Evolutionary conservation across 2,113 vertebrate species (phyloP), one percentile per base, ranked within the genome.

Genomic region (Nothocercus julius): DNA sequence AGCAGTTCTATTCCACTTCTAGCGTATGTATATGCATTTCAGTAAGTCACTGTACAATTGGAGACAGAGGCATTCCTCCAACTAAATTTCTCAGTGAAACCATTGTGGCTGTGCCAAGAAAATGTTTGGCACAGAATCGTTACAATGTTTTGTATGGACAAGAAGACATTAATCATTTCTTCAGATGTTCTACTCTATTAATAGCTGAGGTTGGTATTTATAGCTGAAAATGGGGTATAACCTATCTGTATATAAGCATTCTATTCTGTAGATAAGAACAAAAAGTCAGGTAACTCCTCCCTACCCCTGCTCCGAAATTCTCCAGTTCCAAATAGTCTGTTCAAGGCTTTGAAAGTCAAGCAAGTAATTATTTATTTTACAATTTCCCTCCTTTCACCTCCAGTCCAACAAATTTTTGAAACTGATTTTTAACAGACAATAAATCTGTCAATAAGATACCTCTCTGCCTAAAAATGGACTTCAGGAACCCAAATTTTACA

Each of bases 1-100:
- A 45, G 51, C 47, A 54, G 18, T 64, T 61, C 38, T 62, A 12
- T 79, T 76, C 27, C 20, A 20, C 22, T 79, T 36, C 34, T 38
- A 51, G 5, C 6, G 69, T 68, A 62, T 28, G 34, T 75, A 25
- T 42, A 58, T 18, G 13, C 16, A 32, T 79, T 90, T 91, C 62
- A 1, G 1, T n/a, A 79, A 58, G 5, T 32, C 30, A 75, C 56
- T 63, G 6, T 82, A 53, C 12, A 79, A 19, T 54, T 0, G 1
- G 53, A 90, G 85, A 73, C 9, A 78, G 68, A 27, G 74, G n/a
- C n/a, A 87, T 77, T 76, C 40, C 40, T 92, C 40, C 74, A 73
- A 32, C 8, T 5, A 92, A 85, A 87, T 83, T 59, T 4, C 11
- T 84, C 49, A 62, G 53, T 70, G 54, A 76, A 91, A 67, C 24